A percentile compares a stretch with the other conserved stretches of the same genome.
Conservation (phyloP, 2,797 vertebrate species). For the Rallus crepitans region DNA sequence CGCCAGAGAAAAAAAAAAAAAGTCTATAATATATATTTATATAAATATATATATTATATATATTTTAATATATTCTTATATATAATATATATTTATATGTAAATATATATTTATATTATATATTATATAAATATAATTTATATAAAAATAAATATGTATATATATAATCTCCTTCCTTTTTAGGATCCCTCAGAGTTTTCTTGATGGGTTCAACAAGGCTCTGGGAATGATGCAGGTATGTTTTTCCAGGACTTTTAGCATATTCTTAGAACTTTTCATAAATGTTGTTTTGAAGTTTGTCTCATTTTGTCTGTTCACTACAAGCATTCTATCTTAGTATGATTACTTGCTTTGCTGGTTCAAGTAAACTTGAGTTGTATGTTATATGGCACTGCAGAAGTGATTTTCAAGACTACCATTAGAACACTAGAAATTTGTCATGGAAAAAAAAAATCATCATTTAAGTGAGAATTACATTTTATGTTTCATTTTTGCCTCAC, state of each 20-base stretch:
- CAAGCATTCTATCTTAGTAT: background rate
- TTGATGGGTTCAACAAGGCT: background rate
- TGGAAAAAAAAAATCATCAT: background rate
- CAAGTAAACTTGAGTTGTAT: background rate
- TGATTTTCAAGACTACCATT: background rate
- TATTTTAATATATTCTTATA: too few species aligned
- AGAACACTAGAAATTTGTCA: background rate
- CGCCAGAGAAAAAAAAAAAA: background rate
- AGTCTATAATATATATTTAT: too few species aligned
- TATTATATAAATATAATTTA: too few species aligned
- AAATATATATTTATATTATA: too few species aligned
- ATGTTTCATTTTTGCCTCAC: background rate
- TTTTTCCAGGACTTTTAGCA: background rate
- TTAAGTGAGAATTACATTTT: background rate
- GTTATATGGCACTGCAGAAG: background rate
- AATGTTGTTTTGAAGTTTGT: background rate
- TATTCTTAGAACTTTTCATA: background rate
- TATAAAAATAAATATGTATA: background rate
- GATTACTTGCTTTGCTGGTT: background rate
- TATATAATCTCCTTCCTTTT: background rate
- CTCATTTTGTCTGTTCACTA: background rate
- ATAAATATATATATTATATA: too few species aligned
- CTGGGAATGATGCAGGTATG: background rate
- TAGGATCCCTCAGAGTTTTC: background rate
- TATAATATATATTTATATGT: too few species aligned